phyloP scores from a whole-genome alignment of 2,113 vertebrate species.

The Poeciliopsis retropinna region DNA sequence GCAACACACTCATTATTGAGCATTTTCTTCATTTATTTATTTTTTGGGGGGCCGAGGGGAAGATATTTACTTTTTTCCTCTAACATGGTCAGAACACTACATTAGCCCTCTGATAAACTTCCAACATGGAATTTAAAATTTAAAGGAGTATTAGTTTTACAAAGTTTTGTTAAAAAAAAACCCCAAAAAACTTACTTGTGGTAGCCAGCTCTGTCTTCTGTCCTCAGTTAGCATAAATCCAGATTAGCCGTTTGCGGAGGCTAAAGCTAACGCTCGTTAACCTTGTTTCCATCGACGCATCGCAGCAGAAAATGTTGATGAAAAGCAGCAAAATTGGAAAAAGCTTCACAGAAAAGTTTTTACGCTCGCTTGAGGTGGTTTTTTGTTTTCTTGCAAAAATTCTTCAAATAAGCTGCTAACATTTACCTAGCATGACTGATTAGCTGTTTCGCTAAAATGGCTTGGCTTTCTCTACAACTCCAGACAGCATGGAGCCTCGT shows the following conservation, averaged over 20 bases:
- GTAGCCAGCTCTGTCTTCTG: neutral
- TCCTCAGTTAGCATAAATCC: neutral
- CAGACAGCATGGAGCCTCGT: too few species aligned
- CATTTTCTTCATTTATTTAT: neutral
- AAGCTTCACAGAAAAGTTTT: too few species aligned
- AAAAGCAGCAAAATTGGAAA: too few species aligned
- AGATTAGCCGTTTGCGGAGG: neutral
- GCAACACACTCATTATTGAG: constrained; percentile 64
- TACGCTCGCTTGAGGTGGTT: too few species aligned
- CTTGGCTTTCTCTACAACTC: too few species aligned
- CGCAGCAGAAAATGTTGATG: too few species aligned
- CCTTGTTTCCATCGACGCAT: too few species aligned
- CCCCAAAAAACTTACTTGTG: too few species aligned
- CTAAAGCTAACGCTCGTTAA: neutral
- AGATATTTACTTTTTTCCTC: constrained; percentile 9
- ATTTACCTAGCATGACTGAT: too few species aligned
- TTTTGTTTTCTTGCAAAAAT: too few species aligned
- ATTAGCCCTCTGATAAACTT: neutral
- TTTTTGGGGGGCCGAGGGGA: neutral
- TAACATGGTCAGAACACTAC: constrained; percentile 4
- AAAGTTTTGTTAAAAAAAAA: neutral
- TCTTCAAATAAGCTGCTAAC: too few species aligned
- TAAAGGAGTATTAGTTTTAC: neutral
- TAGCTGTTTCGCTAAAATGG: too few species aligned
- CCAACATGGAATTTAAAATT: neutral